Conservation (phyloP, 1,140 invertebrate species). For the Meloidogyne exigua region DNA sequence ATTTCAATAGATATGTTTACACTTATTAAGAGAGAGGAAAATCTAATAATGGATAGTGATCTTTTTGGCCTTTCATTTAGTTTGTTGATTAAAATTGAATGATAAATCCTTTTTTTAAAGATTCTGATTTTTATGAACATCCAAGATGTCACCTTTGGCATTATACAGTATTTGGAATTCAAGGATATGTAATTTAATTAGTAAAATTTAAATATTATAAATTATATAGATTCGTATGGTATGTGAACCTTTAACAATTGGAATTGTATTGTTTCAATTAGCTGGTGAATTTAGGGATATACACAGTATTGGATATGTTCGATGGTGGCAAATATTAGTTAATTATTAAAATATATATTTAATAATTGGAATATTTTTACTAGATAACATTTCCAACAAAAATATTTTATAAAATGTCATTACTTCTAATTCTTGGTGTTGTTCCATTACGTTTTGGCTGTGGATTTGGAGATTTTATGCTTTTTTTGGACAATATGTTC, state of each 20-base stretch:
- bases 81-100: constrained; percentile 6
- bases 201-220: constrained; percentile 21
- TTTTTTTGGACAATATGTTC: constrained; percentile 78
- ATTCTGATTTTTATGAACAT: constrained; percentile 13
- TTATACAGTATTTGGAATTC: constrained; percentile 36
- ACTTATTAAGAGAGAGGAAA: neutral
- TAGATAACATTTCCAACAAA: constrained; percentile 83
- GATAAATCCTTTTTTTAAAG: neutral
- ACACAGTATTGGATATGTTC: constrained; percentile 49
- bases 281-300: constrained; percentile 49
- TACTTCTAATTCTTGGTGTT: constrained; percentile 71
- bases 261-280: constrained; percentile 36
- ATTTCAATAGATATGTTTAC: neutral
- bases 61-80: constrained; percentile 13
- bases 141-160: constrained; percentile 36
- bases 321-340: constrained; percentile 62
- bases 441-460: constrained; percentile 81
- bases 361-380: neutral
- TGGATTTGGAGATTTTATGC: constrained; percentile 66
- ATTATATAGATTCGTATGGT: constrained; percentile 39
- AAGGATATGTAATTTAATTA: constrained; percentile 27
- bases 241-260: constrained; percentile 44
- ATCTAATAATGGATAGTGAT: neutral
- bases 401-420: constrained; percentile 86
- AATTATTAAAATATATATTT: neutral